These are phyloP conservation scores for Hydraecia micacea DNA, from an alignment of 2,888 invertebrate species.

Conservation along the genomic window DNA sequence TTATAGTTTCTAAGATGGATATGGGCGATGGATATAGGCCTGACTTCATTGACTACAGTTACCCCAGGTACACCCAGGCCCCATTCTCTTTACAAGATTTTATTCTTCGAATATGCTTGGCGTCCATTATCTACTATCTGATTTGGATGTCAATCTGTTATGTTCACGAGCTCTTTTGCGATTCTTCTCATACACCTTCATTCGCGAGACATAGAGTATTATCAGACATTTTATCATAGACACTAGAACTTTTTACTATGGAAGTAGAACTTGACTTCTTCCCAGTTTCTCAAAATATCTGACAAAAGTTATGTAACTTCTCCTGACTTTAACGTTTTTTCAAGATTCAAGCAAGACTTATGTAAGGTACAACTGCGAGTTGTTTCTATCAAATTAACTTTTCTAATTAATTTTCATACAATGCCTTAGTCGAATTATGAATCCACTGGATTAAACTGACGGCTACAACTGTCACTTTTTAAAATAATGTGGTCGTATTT, in stretches of 20 bases:
- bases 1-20: slow-evolving; percentile 40
- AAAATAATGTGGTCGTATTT: slow-evolving; percentile 8
- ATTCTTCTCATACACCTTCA: neutral
- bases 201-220: slow-evolving; percentile 22
- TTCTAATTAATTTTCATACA: slow-evolving; percentile 21
- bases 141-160: slow-evolving; percentile 68
- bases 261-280: no score
- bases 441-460: neutral
- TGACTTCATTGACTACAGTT: slow-evolving; percentile 10
- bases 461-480: neutral
- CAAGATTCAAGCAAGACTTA: slow-evolving; percentile 37
- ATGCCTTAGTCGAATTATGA: slow-evolving; percentile 3
- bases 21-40: slow-evolving; percentile 27
- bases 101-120: slow-evolving; percentile 72
- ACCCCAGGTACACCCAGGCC: neutral
- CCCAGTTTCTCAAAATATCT: slow-evolving; percentile 13
- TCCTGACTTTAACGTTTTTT: slow-evolving; percentile 23
- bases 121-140: slow-evolving; percentile 71
- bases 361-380: slow-evolving; percentile 11
- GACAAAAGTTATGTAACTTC: slow-evolving; percentile 9
- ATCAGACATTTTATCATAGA: slow-evolving; percentile 38
- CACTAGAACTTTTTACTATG: neutral
- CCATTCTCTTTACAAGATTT: slow-evolving; percentile 68
- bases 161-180: slow-evolving; percentile 56
- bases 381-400: slow-evolving; percentile 23